Conservation (phyloP, 2,888 invertebrate genomes). For the Dynastes grantii region DNA sequence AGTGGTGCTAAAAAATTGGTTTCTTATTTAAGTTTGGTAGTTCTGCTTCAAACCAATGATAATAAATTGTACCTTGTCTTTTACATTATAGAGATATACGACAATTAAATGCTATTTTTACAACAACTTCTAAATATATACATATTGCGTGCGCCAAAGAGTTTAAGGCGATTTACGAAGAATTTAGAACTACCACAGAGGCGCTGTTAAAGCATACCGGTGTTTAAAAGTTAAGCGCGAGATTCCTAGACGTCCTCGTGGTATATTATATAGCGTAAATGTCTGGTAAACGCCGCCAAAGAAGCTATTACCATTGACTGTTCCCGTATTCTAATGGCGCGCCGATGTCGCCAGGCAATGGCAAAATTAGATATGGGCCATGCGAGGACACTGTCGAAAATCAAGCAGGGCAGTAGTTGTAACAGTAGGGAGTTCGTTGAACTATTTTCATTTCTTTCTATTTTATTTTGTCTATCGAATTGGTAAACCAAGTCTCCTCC, state of each 20-base stretch:
- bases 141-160: background rate
- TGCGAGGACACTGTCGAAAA: constrained; percentile 39
- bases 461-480: constrained; percentile 32
- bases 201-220: background rate
- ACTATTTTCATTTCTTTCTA: constrained; percentile 30
- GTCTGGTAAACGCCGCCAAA: constrained; percentile 30
- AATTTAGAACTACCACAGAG: constrained; percentile 18
- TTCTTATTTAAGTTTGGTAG: too few relatives aligned
- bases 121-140: constrained; percentile 7
- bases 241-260: constrained; percentile 11
- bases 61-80: background rate
- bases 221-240: constrained; percentile 9
- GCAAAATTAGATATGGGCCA: constrained; percentile 46
- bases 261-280: background rate
- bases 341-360: constrained; percentile 27
- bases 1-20: too few relatives aligned
- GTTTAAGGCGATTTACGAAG: background rate
- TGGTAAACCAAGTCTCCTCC: constrained; percentile 7
- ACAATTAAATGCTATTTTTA: constrained; percentile 29
- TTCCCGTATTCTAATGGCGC: constrained; percentile 29
- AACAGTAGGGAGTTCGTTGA: constrained; percentile 38
- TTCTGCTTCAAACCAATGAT: too few relatives aligned
- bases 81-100: background rate
- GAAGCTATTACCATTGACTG: constrained; percentile 6
- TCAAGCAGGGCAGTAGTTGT: constrained; percentile 43